Percentiles rank a stretch among this genome's conserved stretches.
These are phyloP conservation scores for Merluccius polli DNA, from an alignment of 2,797 vertebrate genomes.

Conservation along the genomic window DNA sequence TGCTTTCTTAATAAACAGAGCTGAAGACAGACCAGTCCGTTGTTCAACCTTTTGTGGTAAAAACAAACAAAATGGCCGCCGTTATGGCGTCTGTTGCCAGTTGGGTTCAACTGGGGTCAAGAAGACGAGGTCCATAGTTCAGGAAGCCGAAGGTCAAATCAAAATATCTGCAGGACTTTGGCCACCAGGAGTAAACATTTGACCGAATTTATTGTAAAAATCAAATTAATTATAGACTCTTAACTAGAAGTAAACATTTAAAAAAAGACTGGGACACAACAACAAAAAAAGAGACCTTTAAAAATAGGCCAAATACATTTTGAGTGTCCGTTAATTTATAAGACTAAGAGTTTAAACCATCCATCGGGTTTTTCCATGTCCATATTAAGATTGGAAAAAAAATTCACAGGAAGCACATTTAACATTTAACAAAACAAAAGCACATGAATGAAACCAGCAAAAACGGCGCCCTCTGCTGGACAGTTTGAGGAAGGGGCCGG, in stretches of 20 bases:
- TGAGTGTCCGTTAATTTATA: slow-evolving; percentile 5
- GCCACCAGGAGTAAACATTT: slow-evolving; percentile 6
- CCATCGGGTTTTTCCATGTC: not conserved
- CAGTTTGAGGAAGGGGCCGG: not conserved
- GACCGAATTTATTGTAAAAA: slow-evolving; percentile 56
- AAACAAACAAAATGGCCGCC: slow-evolving; percentile 22
- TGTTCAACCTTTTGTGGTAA: not conserved
- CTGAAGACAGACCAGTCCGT: slow-evolving; percentile 19
- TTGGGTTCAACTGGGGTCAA: slow-evolving; percentile 41
- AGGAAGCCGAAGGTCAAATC: slow-evolving; percentile 25
- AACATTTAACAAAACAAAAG: not conserved
- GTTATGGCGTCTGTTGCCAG: slow-evolving; percentile 5
- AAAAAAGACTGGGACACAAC: slow-evolving; percentile 15
- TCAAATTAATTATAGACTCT: slow-evolving; percentile 33
- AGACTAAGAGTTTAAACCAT: not conserved
- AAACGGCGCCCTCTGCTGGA: not conserved
- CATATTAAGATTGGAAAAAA: not conserved
- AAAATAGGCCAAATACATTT: slow-evolving; percentile 23
- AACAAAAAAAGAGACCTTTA: slow-evolving; percentile 28
- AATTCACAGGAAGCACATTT: not conserved
- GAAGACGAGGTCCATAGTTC: slow-evolving; percentile 22
- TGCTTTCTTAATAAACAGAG: not conserved
- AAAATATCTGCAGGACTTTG: not conserved
- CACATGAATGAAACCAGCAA: not conserved
- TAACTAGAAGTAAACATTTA: slow-evolving; percentile 32